Evolutionary conservation across 2,113 vertebrate species (phyloP).

Genomic region (Macrotis lagotis): DNA sequence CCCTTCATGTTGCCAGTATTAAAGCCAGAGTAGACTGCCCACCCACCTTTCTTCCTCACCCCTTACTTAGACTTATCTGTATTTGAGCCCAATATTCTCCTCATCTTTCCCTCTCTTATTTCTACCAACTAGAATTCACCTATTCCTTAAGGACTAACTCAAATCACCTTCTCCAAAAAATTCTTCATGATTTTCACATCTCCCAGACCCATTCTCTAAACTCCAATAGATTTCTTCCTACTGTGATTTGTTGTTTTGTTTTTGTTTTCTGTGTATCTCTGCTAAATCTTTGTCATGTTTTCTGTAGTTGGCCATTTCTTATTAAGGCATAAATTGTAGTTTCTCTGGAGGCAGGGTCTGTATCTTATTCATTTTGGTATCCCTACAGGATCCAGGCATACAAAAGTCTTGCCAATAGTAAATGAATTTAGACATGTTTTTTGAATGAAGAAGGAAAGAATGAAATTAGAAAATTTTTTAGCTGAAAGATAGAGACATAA

Average conservation of each 20-base stretch:
- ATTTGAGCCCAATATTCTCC: too few species aligned
- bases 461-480: too few species aligned
- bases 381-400: not conserved
- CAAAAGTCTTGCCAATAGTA: not conserved
- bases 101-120: too few species aligned
- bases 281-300: too few species aligned
- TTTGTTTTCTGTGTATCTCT: constrained; percentile 6
- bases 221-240: not conserved
- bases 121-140: too few species aligned
- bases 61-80: not conserved
- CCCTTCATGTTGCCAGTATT: not conserved
- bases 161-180: not conserved
- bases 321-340: too few species aligned
- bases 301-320: too few species aligned
- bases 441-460: not conserved
- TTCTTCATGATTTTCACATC: not conserved
- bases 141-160: too few species aligned
- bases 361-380: not conserved
- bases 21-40: not conserved
- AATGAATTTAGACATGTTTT: not conserved
- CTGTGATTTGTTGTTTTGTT: not conserved
- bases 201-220: too few species aligned
- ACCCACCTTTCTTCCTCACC: not conserved
- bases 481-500: too few species aligned
- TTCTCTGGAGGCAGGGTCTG: not conserved